Percentiles rank a stretch among this genome's conserved stretches.
Conservation (phyloP, 2,888 invertebrate species). For the Epiperipatus broadwayi region DNA sequence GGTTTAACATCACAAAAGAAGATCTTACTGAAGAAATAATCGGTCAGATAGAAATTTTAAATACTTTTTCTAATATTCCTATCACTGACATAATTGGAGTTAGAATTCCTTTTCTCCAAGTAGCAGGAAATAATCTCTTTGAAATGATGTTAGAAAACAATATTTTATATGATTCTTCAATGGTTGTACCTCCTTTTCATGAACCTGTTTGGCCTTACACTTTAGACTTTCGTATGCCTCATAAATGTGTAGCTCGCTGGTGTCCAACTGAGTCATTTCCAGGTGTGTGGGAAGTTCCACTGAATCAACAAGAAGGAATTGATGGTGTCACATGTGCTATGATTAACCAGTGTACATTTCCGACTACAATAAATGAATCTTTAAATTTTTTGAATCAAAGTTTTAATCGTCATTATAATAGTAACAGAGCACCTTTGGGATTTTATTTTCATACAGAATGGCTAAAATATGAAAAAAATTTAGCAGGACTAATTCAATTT, state of each 20-base stretch:
- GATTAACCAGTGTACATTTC: conserved; percentile 49
- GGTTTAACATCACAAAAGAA: too few species aligned
- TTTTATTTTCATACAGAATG: conserved; percentile 63
- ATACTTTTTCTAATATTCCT: too few species aligned
- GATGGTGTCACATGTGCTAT: conserved; percentile 32
- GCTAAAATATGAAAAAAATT: too few species aligned
- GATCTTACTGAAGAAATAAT: too few species aligned
- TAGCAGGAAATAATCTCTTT: conserved; percentile 75
- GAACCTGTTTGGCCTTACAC: conserved; percentile 82
- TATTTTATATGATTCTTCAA: conserved; percentile 67
- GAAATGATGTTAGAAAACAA: conserved; percentile 80
- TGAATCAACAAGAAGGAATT: conserved; percentile 53
- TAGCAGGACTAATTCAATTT: too few species aligned
- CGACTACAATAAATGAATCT: conserved; percentile 45
- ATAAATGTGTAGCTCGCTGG: conserved; percentile 43
- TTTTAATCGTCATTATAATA: conserved; percentile 59
- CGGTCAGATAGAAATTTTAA: too few species aligned
- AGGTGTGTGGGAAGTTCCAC: conserved; percentile 67
- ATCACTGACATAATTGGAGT: too few species aligned
- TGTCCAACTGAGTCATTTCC: conserved; percentile 66
- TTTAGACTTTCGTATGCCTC: conserved; percentile 60
- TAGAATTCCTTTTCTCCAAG: conserved; percentile 57
- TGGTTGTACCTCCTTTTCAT: conserved; percentile 53
- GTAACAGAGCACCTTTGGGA: conserved; percentile 61
- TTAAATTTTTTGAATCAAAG: conserved; percentile 53